These are phyloP conservation scores for Metopolophium dirhodum DNA, from an alignment of 1,140 invertebrate genomes.

Conservation along the genomic window DNA sequence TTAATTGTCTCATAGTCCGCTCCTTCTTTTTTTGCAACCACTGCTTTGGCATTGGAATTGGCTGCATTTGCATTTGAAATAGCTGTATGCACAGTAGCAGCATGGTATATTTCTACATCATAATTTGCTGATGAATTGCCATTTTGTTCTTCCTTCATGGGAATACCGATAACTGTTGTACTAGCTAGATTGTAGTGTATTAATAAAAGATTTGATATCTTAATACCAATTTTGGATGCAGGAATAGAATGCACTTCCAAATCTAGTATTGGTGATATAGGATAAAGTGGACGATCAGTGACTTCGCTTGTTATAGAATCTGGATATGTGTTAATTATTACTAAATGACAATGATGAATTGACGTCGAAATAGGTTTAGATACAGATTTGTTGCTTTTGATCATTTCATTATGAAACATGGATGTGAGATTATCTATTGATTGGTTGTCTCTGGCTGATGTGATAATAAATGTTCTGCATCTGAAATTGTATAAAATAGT, in stretches of 20 bases:
- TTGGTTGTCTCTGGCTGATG: slow-evolving; percentile 81
- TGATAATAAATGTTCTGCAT: slow-evolving; percentile 87
- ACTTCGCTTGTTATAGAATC: slow-evolving; percentile 65
- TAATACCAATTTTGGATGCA: slow-evolving; percentile 67
- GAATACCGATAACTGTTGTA: slow-evolving; percentile 96
- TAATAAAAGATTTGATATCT: slow-evolving; percentile 77
- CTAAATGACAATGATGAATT: slow-evolving; percentile 86
- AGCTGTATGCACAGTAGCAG: slow-evolving; percentile 78
- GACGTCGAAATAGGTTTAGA: slow-evolving; percentile 68
- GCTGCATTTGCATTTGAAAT: slow-evolving; percentile 70
- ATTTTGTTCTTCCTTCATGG: slow-evolving; percentile 99
- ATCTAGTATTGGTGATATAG: slow-evolving; percentile 70
- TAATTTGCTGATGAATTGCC: slow-evolving; percentile 97
- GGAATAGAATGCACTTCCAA: slow-evolving; percentile 65
- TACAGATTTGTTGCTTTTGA: slow-evolving; percentile 72
- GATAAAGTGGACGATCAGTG: slow-evolving; percentile 40
- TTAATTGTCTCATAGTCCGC: slow-evolving; percentile 79
- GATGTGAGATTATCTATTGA: slow-evolving; percentile 84
- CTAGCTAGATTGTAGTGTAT: slow-evolving; percentile 91
- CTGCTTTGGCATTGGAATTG: slow-evolving; percentile 61
- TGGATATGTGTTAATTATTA: slow-evolving; percentile 87
- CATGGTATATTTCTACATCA: slow-evolving; percentile 95
- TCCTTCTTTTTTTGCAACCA: slow-evolving; percentile 68
- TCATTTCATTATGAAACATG: slow-evolving; percentile 79
- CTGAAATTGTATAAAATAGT: slow-evolving; percentile 62